Conservation (phyloP, 2,113 vertebrate species). For the Myiopsitta monachus region DNA sequence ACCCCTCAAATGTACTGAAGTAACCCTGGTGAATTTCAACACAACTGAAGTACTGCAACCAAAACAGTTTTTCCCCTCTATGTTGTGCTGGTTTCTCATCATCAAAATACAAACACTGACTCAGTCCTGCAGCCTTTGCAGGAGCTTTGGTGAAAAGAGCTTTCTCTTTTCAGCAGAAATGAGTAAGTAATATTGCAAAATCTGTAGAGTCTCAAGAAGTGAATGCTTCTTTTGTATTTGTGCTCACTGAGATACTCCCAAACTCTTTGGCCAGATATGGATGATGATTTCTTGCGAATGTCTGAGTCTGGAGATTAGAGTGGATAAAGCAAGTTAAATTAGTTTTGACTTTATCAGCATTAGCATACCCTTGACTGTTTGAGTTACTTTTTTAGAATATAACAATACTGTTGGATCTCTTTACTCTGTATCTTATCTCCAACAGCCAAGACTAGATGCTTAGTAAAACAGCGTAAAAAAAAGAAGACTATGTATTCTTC, state of each 20-base stretch:
- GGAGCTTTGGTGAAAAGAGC: not conserved
- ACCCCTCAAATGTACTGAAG: not conserved
- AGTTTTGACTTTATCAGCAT: not conserved
- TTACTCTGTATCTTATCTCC: not conserved
- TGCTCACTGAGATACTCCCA: not conserved
- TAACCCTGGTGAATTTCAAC: not conserved
- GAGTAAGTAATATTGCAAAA: not conserved
- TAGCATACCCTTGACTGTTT: not conserved
- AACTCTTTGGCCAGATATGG: not conserved
- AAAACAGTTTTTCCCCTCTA: not conserved
- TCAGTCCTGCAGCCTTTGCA: not conserved
- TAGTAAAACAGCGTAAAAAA: slow-evolving; percentile 1
- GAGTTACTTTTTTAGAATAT: not conserved
- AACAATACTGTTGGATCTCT: not conserved
- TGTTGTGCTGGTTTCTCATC: not conserved
- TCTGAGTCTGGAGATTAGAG: not conserved
- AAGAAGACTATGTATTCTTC: not conserved
- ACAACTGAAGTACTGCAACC: not conserved
- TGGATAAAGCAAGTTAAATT: slow-evolving; percentile 28
- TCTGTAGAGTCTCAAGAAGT: not conserved
- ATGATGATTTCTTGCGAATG: slow-evolving; percentile 17
- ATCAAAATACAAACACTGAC: not conserved
- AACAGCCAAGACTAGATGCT: not conserved
- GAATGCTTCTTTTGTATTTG: not conserved
- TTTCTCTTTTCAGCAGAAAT: not conserved